These are phyloP conservation scores for Spea bombifrons DNA, from an alignment of 2,113 vertebrate species.

Conservation along the genomic window DNA sequence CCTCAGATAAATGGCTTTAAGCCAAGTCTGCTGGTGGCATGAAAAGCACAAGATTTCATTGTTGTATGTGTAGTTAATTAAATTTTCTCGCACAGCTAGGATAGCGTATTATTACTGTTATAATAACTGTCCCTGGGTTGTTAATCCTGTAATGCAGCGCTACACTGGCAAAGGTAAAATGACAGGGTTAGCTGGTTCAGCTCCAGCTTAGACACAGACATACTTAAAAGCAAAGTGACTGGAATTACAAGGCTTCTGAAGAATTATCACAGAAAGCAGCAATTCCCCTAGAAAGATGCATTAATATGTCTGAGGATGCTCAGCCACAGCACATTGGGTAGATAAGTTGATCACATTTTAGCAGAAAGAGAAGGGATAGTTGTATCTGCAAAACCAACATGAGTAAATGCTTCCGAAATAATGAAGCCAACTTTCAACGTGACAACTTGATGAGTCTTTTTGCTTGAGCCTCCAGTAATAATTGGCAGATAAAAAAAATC, in stretches of 20 bases:
- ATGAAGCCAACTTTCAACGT: too few species aligned
- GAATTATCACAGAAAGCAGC: not conserved
- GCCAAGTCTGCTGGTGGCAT: constrained; percentile 42
- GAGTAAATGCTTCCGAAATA: too few species aligned
- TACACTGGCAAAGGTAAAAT: constrained; percentile 51
- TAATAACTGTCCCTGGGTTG: constrained; percentile 55
- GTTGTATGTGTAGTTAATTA: constrained; percentile 57
- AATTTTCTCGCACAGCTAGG: constrained; percentile 53
- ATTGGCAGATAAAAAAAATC: too few species aligned
- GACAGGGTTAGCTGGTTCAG: constrained; percentile 51
- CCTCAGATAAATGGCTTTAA: constrained; percentile 42
- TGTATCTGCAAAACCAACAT: too few species aligned
- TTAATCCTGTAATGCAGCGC: constrained; percentile 50
- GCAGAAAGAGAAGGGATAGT: too few species aligned
- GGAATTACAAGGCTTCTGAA: constrained; percentile 38
- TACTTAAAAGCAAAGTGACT: constrained; percentile 24
- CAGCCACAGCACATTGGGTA: too few species aligned
- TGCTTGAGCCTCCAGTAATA: too few species aligned
- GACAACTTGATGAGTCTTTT: too few species aligned
- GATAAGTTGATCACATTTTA: too few species aligned
- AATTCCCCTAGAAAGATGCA: too few species aligned
- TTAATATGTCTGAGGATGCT: too few species aligned
- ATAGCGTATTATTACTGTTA: constrained; percentile 56
- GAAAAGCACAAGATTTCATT: constrained; percentile 35
- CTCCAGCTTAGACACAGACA: constrained; percentile 48